Evolutionary conservation across 2,888 invertebrate genomes (phyloP), one percentile per base, ranked within the genome.

Genomic region (Agrilus mali): DNA sequence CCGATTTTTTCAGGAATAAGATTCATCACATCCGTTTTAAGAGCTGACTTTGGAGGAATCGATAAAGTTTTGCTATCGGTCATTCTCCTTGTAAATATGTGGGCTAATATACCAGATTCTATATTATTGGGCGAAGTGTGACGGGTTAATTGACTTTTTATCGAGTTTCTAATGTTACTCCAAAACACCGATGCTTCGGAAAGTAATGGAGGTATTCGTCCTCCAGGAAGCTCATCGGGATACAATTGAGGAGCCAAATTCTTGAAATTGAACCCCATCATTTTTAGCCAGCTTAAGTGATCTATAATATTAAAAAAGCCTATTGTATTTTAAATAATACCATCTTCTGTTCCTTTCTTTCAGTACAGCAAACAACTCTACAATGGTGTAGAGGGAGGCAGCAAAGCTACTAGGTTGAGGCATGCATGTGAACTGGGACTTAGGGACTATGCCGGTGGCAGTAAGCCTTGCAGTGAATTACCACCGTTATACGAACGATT

Each of bases 221-320:
- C 79, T 35, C 78, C 77, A 1, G 81, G 79, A 32, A 81, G 66
- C 46, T 77, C 73, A 33, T 81, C 77, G 0, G 85, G 81, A 58
- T 83, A 82, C 27, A 94, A 73, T 60, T 92, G 90, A 0, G 94
- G 93, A 31, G 90, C 86, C 44, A 94, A 66, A 58, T 84, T 87
- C 60, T 82, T 81, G 42, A 90, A 72, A 56, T 92, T 84, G 64
- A 87, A 89, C 38, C 93, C 93, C 38, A 94, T 75, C 42, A 82
- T 76, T 40, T 77, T 73, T 60, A 95, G 70, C 94, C 94, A 94
- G 44, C 82, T 80, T 49, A 85, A 71, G 60, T 90, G 87, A 70
- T 89, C 90, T 87, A 71, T 1, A 71, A 72, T 55, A 5, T 27
- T 10, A 45, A 44, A 33, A 15, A 44, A 42, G 22, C 6, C 33